A percentile compares a stretch with the other conserved stretches of the same genome.
Evolutionary conservation across 2,797 vertebrate genomes (phyloP).

Genomic region (Leptodactylus fallax): DNA sequence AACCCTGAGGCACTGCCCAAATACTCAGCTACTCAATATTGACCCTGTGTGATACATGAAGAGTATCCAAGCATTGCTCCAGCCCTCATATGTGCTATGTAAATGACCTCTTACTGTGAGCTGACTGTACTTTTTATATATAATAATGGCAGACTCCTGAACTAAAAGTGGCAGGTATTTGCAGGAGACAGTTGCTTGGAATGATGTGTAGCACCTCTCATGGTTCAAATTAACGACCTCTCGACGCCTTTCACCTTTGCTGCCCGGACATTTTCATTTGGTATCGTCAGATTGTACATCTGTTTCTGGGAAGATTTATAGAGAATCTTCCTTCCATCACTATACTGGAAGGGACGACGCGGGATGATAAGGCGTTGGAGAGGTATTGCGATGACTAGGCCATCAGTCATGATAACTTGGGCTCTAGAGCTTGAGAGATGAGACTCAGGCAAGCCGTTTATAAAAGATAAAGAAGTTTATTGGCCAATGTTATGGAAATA

Average conservation of each 20-base stretch:
- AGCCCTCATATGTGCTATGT: no score
- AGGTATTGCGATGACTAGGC: slow-evolving; percentile 25
- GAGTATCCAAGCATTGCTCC: no score
- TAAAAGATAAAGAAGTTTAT: slow-evolving; percentile 20
- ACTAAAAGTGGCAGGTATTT: background rate
- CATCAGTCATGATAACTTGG: slow-evolving; percentile 50
- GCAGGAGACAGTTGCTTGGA: background rate
- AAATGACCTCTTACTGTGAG: no score
- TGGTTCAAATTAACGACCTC: slow-evolving; percentile 52
- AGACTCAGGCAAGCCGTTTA: slow-evolving; percentile 7
- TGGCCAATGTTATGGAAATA: background rate
- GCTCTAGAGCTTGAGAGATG: slow-evolving; percentile 45
- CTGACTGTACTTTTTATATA: no score
- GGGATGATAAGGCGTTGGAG: slow-evolving; percentile 38
- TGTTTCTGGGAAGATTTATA: slow-evolving; percentile 57
- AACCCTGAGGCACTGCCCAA: no score
- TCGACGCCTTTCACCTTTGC: slow-evolving; percentile 53
- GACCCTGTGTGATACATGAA: no score
- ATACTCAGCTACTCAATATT: no score
- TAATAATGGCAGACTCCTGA: no score
- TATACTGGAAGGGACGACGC: slow-evolving; percentile 16
- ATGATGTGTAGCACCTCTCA: slow-evolving; percentile 29
- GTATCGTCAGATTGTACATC: slow-evolving; percentile 27
- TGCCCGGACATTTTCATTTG: slow-evolving; percentile 55
- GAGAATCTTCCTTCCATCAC: slow-evolving; percentile 40